Conservation (phyloP, 2,888 invertebrate genomes). For the Drosophila greeni region DNA sequence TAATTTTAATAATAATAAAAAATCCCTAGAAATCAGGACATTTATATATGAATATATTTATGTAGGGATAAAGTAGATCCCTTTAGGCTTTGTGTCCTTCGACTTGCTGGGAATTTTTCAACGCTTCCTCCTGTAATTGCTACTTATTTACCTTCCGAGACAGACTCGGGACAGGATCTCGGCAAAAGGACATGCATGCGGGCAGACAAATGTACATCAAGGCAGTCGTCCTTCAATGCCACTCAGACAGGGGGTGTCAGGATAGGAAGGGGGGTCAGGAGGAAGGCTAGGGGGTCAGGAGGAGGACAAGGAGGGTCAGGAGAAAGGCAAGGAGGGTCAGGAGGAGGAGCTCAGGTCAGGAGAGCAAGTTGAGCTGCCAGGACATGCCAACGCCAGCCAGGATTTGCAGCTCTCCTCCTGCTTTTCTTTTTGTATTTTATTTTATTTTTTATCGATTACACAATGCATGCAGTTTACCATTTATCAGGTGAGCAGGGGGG, state of each 20-base stretch:
- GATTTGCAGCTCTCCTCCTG: constrained; percentile 15
- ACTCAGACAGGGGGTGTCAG: constrained; percentile 18
- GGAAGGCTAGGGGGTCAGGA: no score
- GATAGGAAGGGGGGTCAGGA: no score
- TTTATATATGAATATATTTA: not conserved
- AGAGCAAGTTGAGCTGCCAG: not conserved
- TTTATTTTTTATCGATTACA: constrained; percentile 66
- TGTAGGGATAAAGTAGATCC: not conserved
- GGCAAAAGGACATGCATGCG: constrained; percentile 13
- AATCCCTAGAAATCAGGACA: not conserved
- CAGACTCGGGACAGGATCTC: not conserved
- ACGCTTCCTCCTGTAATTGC: constrained; percentile 44
- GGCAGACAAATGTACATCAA: constrained; percentile 48
- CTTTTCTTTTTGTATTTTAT: constrained; percentile 22
- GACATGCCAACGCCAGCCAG: constrained; percentile 22
- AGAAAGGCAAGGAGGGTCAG: no score
- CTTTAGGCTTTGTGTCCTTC: not conserved
- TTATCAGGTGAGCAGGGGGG: constrained; percentile 59
- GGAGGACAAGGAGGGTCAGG: no score
- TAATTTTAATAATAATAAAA: not conserved
- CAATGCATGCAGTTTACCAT: constrained; percentile 70
- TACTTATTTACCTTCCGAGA: constrained; percentile 30
- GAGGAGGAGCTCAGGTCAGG: no score
- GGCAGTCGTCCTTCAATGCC: constrained; percentile 48
- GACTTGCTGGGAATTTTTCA: constrained; percentile 40